These are phyloP conservation scores for Alexandromys fortis DNA, from an alignment of 2,113 vertebrate genomes.

Conservation along the genomic window DNA sequence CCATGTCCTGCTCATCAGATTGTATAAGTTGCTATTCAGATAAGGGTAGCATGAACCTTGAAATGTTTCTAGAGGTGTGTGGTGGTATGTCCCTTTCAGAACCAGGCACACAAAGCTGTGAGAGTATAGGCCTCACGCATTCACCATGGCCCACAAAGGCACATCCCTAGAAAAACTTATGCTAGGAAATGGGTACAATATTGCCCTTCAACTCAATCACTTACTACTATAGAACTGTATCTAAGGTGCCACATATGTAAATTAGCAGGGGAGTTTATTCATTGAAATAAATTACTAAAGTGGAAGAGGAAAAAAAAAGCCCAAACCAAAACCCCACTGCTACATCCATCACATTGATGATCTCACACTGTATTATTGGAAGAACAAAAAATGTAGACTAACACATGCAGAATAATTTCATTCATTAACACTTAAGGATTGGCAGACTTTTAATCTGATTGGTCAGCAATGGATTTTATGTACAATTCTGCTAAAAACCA, in stretches of 20 bases:
- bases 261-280: not conserved
- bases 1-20: not conserved
- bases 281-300: not conserved
- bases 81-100: not conserved
- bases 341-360: not conserved
- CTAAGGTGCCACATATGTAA: not conserved
- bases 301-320: too few species aligned
- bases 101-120: not conserved
- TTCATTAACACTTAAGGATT: not conserved
- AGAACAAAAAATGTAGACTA: not conserved
- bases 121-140: not conserved
- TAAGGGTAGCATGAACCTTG: not conserved
- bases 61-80: not conserved
- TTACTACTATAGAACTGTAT: not conserved
- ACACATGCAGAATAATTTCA: not conserved
- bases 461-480: not conserved
- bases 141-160: not conserved
- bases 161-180: not conserved
- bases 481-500: not conserved
- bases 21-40: not conserved
- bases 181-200: not conserved
- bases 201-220: not conserved
- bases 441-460: not conserved
- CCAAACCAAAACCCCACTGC: not conserved
- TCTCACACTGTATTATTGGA: not conserved